Percentiles rank a stretch among this genome's conserved stretches.
phyloP scores from a whole-genome alignment of 1,140 invertebrate species.

The Oryctes rhinoceros region DNA sequence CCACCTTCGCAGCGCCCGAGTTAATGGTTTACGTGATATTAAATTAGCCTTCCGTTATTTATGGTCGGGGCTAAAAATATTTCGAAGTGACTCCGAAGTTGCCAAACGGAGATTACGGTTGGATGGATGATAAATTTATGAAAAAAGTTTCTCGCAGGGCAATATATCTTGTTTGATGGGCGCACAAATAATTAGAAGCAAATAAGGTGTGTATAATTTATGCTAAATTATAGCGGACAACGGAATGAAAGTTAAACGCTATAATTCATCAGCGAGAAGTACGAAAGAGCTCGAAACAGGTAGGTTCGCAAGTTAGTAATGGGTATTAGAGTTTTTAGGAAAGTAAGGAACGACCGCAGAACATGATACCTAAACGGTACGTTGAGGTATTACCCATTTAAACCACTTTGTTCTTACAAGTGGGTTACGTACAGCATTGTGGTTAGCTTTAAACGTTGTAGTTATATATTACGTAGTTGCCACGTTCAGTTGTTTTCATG shows the following conservation, averaged over 20 bases:
- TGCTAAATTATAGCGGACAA: not conserved
- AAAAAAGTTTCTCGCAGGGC: not conserved
- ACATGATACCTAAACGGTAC: no score
- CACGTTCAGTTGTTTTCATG: no score
- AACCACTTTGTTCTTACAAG: no score
- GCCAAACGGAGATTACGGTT: not conserved
- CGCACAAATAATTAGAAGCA: constrained; percentile 2
- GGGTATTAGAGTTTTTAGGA: no score
- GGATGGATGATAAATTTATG: constrained; percentile 18
- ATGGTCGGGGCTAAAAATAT: constrained; percentile 18
- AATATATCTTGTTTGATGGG: not conserved
- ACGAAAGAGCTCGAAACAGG: not conserved
- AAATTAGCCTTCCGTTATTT: constrained; percentile 22
- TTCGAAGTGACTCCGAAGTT: not conserved
- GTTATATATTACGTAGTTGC: no score
- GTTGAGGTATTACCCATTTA: no score
- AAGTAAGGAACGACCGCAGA: no score
- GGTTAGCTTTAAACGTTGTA: no score
- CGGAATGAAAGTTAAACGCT: not conserved
- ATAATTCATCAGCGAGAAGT: not conserved
- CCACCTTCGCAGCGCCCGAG: not conserved
- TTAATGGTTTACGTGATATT: constrained; percentile 16
- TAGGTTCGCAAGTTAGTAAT: no score
- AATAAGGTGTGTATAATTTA: constrained; percentile 7
- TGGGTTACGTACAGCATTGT: no score